These are phyloP conservation scores for Spialia ferax DNA, from an alignment of 2,888 invertebrate species.

Conservation along the genomic window DNA sequence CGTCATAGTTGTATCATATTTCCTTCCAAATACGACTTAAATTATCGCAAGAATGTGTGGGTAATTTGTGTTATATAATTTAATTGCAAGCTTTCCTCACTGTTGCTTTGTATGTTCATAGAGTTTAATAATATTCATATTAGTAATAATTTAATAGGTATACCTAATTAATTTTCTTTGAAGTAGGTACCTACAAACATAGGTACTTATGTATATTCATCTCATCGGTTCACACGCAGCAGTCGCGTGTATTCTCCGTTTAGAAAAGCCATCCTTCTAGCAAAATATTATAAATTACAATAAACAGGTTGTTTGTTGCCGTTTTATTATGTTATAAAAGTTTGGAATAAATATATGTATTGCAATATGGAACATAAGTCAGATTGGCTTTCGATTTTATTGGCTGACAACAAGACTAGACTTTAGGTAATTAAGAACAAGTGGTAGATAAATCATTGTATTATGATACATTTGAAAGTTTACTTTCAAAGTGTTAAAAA, in stretches of 20 bases:
- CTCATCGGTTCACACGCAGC: no score
- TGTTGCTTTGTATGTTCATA: no score
- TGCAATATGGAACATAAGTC: neutral
- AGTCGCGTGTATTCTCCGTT: no score
- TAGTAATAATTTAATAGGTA: no score
- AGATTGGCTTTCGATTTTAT: neutral
- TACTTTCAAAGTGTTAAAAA: constrained; percentile 5
- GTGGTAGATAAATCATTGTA: constrained; percentile 11
- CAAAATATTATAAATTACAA: neutral
- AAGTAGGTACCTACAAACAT: no score
- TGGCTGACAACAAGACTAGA: neutral
- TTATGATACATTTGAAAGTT: constrained; percentile 1
- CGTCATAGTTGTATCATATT: neutral
- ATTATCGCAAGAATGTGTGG: neutral
- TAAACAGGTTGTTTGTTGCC: neutral
- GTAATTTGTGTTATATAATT: neutral
- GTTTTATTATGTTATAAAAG: neutral
- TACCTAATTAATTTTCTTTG: no score
- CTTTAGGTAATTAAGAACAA: neutral
- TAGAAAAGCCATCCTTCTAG: no score
- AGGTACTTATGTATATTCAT: no score
- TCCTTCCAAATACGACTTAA: neutral
- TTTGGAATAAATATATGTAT: neutral
- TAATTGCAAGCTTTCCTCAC: no score
- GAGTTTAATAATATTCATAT: no score